Evolutionary conservation across 2,113 vertebrate species (phyloP).

Genomic region (Muntiacus muntjak): DNA sequence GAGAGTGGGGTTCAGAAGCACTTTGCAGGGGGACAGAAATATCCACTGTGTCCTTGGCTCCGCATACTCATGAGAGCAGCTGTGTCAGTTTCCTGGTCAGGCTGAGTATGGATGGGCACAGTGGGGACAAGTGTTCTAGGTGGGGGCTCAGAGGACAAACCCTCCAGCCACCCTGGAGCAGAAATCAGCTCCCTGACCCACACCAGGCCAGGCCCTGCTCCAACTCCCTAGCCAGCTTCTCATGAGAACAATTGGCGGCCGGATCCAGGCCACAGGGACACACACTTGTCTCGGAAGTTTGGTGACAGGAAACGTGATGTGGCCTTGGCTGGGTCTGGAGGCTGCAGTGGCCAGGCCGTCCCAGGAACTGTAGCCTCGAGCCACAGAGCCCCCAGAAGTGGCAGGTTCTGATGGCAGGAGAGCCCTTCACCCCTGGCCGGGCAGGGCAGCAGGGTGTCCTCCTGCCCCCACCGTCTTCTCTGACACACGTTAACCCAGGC

Average conservation of each 20-base stretch:
- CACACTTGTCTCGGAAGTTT: background rate
- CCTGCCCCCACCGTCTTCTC: background rate
- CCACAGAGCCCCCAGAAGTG: background rate
- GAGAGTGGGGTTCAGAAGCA: background rate
- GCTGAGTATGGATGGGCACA: background rate
- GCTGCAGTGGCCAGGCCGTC: background rate
- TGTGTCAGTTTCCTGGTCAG: fast-evolving
- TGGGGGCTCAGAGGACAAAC: background rate
- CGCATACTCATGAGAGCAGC: fast-evolving
- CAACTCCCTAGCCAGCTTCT: background rate
- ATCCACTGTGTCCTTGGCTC: fast-evolving
- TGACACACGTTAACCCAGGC: background rate
- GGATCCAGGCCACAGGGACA: background rate
- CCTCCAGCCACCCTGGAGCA: background rate
- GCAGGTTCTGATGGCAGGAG: background rate
- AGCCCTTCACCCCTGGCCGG: background rate
- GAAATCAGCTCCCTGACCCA: background rate
- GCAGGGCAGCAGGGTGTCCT: background rate
- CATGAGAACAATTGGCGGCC: background rate
- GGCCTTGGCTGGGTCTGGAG: background rate
- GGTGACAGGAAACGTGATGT: background rate
- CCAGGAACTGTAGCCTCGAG: background rate
- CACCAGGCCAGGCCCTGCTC: background rate
- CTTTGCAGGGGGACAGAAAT: background rate
- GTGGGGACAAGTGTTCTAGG: background rate